Conservation (phyloP, 2,113 vertebrate species). For the Xiphophorus maculatus region DNA sequence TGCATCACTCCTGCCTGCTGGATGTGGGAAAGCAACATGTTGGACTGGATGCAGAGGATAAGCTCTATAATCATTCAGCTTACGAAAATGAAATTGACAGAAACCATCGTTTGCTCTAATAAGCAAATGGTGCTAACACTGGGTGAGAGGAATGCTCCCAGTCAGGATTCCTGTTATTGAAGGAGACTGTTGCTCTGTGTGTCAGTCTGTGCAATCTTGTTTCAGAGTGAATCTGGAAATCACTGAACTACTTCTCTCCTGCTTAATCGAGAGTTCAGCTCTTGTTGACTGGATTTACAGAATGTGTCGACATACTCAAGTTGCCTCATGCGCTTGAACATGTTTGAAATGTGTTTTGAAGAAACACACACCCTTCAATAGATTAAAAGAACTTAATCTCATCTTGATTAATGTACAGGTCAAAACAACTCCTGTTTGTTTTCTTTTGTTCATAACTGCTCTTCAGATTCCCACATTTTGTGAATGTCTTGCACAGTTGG, state of each 20-base stretch:
- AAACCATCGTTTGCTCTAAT: constrained; percentile 65
- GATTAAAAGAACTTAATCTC: background rate
- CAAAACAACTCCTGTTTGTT: background rate
- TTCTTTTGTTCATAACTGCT: background rate
- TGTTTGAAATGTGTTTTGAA: background rate
- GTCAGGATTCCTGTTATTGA: constrained; percentile 65
- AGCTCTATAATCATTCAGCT: constrained; percentile 60
- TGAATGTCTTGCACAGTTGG: no score
- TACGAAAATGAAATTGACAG: constrained; percentile 72
- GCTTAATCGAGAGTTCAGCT: background rate
- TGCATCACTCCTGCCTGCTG: constrained; percentile 15
- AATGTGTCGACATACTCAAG: background rate
- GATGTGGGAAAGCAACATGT: constrained; percentile 52
- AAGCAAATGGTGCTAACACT: constrained; percentile 53
- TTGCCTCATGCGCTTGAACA: background rate
- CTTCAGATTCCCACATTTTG: no score
- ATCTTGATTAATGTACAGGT: background rate
- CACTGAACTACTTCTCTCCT: background rate
- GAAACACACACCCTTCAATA: background rate
- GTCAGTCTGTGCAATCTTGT: background rate
- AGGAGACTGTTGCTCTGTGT: constrained; percentile 23
- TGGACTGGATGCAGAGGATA: constrained; percentile 47
- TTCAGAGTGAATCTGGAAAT: background rate
- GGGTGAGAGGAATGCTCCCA: constrained; percentile 61
- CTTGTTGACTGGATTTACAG: background rate